Evolutionary conservation across 2,888 invertebrate species (phyloP), one percentile per base, ranked within the genome.

Genomic region (Pachycephus smyrnensis): DNA sequence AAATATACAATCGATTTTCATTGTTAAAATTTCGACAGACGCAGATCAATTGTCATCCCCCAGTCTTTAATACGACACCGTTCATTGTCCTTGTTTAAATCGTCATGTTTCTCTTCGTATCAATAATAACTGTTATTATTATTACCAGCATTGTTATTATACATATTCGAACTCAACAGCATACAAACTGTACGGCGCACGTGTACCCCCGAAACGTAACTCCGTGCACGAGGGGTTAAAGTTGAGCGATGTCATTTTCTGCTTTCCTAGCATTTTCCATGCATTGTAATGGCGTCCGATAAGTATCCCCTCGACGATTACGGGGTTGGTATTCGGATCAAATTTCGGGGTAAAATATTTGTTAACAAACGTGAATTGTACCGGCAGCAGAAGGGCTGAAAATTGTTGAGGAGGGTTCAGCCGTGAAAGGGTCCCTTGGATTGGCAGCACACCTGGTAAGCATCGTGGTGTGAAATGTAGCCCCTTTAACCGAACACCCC

Each of bases 341-440:
- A 82, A 84, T 88, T 87, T 84, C 88, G 73, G 79, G 80, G 81
- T 84, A 86, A 88, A 89, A 89, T 88, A 89, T 88, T 89, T 88
- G 88, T 86, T 86, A 86, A 86, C 86, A 86, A 86, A 86, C 83
- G 81, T 82, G 83, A 87, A 84, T 86, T 82, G 76, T 69, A 40
- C 35, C 30, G 79, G 71, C 74, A 40, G 69, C 71, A 73, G 76
- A 40, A 37, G 74, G 69, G 75, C 73, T 80, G 82, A 83, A 84
- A 83, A 84, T 83, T 23, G 55, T 23, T 55, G 55, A 55, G 55
- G 55, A 55, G 55, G 55, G 83, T 83, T 81, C 81, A 79, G 80
- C 76, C 82, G 79, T 81, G 76, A 79, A 73, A 73, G 32, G 55
- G 77, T 68, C 75, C 55, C 23, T 55, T 23, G 76, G 77, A 79